A percentile compares a stretch with the other conserved stretches of the same genome.
Evolutionary conservation across 2,888 invertebrate genomes (phyloP).

Genomic region (Tridacna crocea): DNA sequence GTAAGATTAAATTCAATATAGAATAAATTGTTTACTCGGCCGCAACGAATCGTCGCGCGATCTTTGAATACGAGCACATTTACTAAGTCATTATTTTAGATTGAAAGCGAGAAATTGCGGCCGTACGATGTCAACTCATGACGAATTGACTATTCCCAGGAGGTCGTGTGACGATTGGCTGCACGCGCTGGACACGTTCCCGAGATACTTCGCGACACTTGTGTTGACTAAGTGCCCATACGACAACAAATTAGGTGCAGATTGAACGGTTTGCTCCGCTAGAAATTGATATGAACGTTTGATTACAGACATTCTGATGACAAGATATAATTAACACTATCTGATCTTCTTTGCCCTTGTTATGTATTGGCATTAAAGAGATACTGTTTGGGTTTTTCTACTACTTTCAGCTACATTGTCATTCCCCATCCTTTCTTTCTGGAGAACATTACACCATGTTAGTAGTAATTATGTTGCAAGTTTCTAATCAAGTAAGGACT

Average conservation of each 20-base stretch:
- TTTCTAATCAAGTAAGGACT: too few species aligned
- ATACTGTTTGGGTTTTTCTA: too few species aligned
- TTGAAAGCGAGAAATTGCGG: constrained; percentile 60
- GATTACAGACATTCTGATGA: constrained; percentile 10
- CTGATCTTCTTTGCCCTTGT: neutral
- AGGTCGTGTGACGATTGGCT: constrained; percentile 53
- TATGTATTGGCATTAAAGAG: too few species aligned
- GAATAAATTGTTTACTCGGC: constrained; percentile 67
- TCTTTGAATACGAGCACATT: constrained; percentile 63
- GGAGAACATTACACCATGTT: too few species aligned
- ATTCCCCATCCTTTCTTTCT: too few species aligned
- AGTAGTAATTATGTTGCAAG: too few species aligned
- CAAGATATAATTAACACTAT: constrained; percentile 6
- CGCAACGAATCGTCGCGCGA: constrained; percentile 58
- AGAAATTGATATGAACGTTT: constrained; percentile 15
- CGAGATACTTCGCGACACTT: constrained; percentile 37
- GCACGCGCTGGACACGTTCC: constrained; percentile 60
- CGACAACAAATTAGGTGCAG: constrained; percentile 52
- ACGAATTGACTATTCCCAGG: constrained; percentile 60
- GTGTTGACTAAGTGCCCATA: constrained; percentile 45
- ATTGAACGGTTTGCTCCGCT: constrained; percentile 41
- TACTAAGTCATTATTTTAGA: constrained; percentile 65
- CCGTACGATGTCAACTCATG: constrained; percentile 55
- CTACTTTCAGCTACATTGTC: too few species aligned
- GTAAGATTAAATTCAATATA: constrained; percentile 62